Evolutionary conservation across 92 coral and sea anemone species (phyloP).

Genomic region (Porites evermanni): DNA sequence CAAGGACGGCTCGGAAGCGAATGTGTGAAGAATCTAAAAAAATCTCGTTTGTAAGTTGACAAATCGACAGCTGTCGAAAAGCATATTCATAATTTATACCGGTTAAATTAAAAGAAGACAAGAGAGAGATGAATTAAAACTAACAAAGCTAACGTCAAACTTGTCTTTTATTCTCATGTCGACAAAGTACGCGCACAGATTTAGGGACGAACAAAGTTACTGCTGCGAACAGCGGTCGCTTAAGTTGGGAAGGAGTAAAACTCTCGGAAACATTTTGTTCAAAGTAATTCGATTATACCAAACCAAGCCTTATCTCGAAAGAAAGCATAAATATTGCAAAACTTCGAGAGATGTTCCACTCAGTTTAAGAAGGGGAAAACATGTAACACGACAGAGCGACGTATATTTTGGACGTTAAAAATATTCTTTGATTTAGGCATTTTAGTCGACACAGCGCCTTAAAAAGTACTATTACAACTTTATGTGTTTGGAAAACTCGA

Average conservation of each 20-base stretch:
- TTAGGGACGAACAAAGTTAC: background rate
- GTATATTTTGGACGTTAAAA: background rate
- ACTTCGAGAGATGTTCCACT: constrained; percentile 53
- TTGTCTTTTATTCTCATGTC: background rate
- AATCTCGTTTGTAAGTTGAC: constrained; percentile 40
- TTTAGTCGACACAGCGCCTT: background rate
- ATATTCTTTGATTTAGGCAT: background rate
- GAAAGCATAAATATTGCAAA: constrained; percentile 87
- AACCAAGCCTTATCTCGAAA: constrained; percentile 51
- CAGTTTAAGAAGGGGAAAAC: constrained; percentile 37
- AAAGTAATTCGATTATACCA: constrained; percentile 41
- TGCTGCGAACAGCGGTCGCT: background rate
- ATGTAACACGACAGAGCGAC: background rate
- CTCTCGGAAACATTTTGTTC: background rate
- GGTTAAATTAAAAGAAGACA: constrained; percentile 49
- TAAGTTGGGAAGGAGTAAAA: background rate
- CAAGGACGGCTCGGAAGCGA: constrained; percentile 6
- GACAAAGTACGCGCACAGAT: background rate
- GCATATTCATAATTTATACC: constrained; percentile 43
- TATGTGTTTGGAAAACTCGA: background rate
- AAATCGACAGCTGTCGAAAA: constrained; percentile 35
- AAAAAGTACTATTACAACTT: background rate
- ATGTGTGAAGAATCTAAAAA: constrained; percentile 5
- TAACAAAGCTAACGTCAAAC: background rate
- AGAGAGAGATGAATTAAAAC: constrained; percentile 41